A percentile compares a stretch with the other conserved stretches of the same genome.
These are phyloP conservation scores for Scomberomorus guttatus DNA, from an alignment of 2,797 vertebrate species.

Conservation along the genomic window DNA sequence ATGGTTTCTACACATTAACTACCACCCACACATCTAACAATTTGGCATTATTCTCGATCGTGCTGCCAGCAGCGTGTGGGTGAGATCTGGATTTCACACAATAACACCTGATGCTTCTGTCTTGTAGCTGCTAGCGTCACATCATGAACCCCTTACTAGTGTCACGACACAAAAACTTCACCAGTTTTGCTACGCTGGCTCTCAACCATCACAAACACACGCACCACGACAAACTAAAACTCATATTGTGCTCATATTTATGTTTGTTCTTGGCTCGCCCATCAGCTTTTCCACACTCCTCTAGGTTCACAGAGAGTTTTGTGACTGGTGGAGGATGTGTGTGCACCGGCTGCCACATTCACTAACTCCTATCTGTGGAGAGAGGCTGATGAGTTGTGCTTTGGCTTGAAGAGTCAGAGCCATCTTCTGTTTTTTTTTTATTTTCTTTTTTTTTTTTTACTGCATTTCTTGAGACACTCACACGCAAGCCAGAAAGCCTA, in stretches of 20 bases:
- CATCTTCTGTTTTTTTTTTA: constrained; percentile 2
- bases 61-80: constrained; percentile 57
- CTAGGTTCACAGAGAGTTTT: constrained; percentile 67
- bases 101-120: constrained; percentile 73
- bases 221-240: constrained; percentile 26
- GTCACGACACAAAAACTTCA: constrained; percentile 34
- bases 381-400: constrained; percentile 46
- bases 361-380: constrained; percentile 56
- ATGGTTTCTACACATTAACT: constrained; percentile 51
- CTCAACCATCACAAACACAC: constrained; percentile 18
- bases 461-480: constrained; percentile 23
- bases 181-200: constrained; percentile 20
- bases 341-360: constrained; percentile 66
- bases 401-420: constrained; percentile 54
- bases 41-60: constrained; percentile 42
- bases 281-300: constrained; percentile 56
- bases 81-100: constrained; percentile 67
- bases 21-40: constrained; percentile 56
- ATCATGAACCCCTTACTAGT: constrained; percentile 21
- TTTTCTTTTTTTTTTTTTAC: constrained; percentile 3
- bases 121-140: constrained; percentile 46
- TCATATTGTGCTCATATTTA: constrained; percentile 49
- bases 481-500: constrained; percentile 40
- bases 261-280: constrained; percentile 43
- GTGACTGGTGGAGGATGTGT: constrained; percentile 41